Percentiles rank a stretch among this genome's conserved stretches.
phyloP scores from a whole-genome alignment of 2,797 vertebrate species.

The Danio jaintianensis region DNA sequence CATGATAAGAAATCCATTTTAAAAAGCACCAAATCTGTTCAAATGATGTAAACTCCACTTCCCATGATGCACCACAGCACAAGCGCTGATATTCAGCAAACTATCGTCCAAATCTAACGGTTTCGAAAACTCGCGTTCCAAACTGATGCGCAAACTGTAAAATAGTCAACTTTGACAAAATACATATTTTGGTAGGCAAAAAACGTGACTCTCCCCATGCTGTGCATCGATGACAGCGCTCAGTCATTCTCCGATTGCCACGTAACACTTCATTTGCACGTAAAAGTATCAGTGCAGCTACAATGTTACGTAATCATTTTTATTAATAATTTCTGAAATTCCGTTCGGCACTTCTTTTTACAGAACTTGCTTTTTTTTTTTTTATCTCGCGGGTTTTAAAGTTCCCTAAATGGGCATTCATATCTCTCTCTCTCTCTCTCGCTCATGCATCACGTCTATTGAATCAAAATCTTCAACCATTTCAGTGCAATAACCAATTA shows the following conservation, averaged over 20 bases:
- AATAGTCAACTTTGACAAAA: background rate
- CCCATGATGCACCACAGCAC: slow-evolving; percentile 62
- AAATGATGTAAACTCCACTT: slow-evolving; percentile 56
- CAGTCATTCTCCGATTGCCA: slow-evolving; percentile 79
- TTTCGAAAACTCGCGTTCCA: background rate
- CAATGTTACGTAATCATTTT: slow-evolving; percentile 56
- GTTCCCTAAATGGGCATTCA: background rate
- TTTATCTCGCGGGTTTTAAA: background rate
- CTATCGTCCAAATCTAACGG: slow-evolving; percentile 21
- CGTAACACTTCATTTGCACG: slow-evolving; percentile 79
- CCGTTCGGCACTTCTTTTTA: background rate
- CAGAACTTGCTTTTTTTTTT: background rate
- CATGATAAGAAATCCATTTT: no score
- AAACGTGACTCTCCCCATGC: background rate
- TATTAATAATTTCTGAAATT: background rate
- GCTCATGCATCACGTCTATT: slow-evolving; percentile 7
- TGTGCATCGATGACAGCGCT: slow-evolving; percentile 67
- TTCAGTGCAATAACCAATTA: background rate
- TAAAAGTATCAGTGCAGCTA: slow-evolving; percentile 62
- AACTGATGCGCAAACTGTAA: background rate
- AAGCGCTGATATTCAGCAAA: slow-evolving; percentile 55
- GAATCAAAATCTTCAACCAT: background rate
- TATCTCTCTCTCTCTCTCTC: background rate
- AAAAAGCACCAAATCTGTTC: no score
- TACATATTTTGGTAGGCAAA: background rate